Evolutionary conservation across 2,113 vertebrate genomes (phyloP).

Genomic region (Hippoglossus stenolepis): DNA sequence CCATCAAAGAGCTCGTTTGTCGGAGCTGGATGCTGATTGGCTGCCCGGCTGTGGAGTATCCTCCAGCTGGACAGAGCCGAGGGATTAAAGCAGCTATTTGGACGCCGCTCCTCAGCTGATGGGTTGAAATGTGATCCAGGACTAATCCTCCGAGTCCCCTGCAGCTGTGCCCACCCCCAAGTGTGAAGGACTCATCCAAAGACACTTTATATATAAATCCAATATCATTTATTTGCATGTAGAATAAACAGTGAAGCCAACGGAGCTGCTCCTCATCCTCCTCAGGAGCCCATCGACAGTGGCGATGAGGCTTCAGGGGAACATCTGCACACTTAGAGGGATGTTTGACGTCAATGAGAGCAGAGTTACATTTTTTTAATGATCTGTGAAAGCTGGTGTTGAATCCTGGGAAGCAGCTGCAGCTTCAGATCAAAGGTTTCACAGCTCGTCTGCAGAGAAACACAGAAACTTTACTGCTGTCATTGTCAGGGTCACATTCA

Average conservation of each 20-base stretch:
- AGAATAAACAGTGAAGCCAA: not conserved
- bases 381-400: not conserved
- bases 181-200: constrained; percentile 72
- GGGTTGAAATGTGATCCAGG: constrained; percentile 79
- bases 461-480: too few relatives aligned
- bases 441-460: too few relatives aligned
- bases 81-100: constrained; percentile 82
- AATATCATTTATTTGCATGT: not conserved
- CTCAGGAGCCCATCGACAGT: too few relatives aligned
- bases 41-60: constrained; percentile 31
- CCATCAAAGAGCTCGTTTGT: constrained; percentile 58
- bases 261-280: not conserved
- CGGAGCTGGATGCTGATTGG: constrained; percentile 54
- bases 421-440: too few relatives aligned
- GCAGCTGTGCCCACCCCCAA: constrained; percentile 85
- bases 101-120: constrained; percentile 81
- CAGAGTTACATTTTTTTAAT: not conserved
- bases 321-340: not conserved
- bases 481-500: too few relatives aligned
- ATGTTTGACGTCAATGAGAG: not conserved
- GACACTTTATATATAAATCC: constrained; percentile 43
- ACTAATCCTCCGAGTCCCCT: constrained; percentile 82
- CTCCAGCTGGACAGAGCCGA: constrained; percentile 51
- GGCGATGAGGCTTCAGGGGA: too few relatives aligned
- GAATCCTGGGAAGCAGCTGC: not conserved